These are phyloP conservation scores for Pristis pectinata DNA, from an alignment of 2,797 vertebrate species.

Conservation along the genomic window DNA sequence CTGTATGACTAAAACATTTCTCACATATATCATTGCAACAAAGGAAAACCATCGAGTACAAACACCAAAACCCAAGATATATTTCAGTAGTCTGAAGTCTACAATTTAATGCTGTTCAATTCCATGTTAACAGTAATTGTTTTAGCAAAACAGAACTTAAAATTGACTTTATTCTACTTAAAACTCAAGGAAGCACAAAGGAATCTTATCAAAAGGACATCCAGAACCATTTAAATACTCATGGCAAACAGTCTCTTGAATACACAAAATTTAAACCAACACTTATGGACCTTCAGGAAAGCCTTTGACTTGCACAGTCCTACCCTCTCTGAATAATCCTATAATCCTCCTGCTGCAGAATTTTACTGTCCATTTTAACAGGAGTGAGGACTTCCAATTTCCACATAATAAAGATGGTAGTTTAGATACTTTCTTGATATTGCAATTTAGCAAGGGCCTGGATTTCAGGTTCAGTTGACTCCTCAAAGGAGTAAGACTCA, in stretches of 20 bases:
- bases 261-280: not conserved
- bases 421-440: not conserved
- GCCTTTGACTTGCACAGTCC: not conserved
- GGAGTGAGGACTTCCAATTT: not conserved
- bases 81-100: not conserved
- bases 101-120: not conserved
- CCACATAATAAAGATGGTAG: not conserved
- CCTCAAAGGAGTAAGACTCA: too few species aligned
- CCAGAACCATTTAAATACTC: not conserved
- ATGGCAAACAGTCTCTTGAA: not conserved
- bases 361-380: not conserved
- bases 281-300: not conserved
- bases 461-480: not conserved
- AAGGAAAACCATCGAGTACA: too few species aligned
- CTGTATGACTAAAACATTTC: too few species aligned
- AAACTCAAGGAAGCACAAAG: not conserved
- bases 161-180: too few species aligned
- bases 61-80: not conserved
- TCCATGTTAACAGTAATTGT: not conserved
- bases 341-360: not conserved
- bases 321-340: not conserved
- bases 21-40: too few species aligned
- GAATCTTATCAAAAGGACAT: not conserved
- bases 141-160: not conserved
- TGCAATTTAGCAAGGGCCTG: not conserved